Evolutionary conservation across 2,797 vertebrate genomes (phyloP).

Genomic region (Pithecia hirsuta): DNA sequence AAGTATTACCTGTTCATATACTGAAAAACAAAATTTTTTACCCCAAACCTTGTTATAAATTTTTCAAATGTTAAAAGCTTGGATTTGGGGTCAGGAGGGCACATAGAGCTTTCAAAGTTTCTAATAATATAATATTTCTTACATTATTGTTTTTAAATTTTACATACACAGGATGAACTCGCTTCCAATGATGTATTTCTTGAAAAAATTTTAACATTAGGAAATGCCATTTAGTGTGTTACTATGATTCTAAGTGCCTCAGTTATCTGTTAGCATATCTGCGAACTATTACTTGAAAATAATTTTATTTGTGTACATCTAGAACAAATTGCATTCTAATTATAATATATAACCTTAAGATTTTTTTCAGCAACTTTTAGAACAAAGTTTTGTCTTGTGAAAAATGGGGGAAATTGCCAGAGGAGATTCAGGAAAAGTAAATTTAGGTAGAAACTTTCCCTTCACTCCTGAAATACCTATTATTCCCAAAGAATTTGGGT

Average conservation of each 20-base stretch:
- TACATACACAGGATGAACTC: background rate
- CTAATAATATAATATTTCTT: background rate
- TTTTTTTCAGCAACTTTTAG: background rate
- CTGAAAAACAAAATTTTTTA: background rate
- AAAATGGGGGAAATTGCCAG: conserved; percentile 34
- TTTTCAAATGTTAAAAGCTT: background rate
- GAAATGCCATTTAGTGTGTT: background rate
- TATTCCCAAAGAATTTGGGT: conserved; percentile 29
- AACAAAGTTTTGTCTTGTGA: conserved; percentile 13
- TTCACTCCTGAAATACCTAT: conserved; percentile 37
- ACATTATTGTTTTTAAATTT: background rate
- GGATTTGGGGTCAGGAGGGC: background rate
- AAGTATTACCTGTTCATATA: conserved; percentile 15
- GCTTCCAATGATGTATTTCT: background rate
- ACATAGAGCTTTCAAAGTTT: background rate
- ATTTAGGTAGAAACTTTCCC: conserved; percentile 17
- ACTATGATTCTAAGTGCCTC: background rate
- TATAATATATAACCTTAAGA: background rate
- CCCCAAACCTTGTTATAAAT: background rate
- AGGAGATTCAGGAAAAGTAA: conserved; percentile 23
- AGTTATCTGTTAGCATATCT: background rate
- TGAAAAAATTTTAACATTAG: background rate
- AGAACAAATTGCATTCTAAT: background rate
- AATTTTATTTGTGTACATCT: background rate
- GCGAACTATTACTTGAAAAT: background rate